Evolutionary conservation across 2,113 vertebrate genomes (phyloP), one percentile per base, ranked within the genome.

Genomic region (Opisthocomus hoazin): DNA sequence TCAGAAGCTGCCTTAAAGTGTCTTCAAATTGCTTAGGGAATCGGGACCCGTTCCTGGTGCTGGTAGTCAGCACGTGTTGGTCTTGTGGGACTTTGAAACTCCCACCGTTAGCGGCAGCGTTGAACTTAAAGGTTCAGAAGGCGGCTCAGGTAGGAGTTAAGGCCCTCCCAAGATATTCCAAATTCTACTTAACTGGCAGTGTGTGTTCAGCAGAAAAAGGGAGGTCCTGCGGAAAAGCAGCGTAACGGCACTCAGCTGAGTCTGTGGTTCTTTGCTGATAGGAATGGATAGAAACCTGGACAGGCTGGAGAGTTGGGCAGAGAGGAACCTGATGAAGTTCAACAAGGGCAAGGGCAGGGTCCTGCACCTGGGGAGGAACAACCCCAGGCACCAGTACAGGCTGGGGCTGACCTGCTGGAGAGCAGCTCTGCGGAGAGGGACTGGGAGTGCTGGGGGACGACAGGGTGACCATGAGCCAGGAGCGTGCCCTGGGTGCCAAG

Each of bases 81-180:
- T 57, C 41, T 3, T 0, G 5, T n/a, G 30, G 15, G 29, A 14
- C 58, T 36, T 41, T 53, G 46, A 48, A 18, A 54, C n/a, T 15
- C 32, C 45, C 2, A 5, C n/a, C 19, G 5, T 13, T 16, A 7
- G 8, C 4, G 14, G 7, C 2, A 15, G 13, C 0, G n/a, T 46
- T 53, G 45, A 24, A 58, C 20, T 51, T 34, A 9, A 69, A 39
- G 15, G 2, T 50, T 56, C 69, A 41, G 23, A 39, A 30, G 41
- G 50, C 5, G 15, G 36, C 11, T 57, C 3, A 39, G 29, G 21
- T 60, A 37, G 66, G 74, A 51, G 24, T 26, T 39, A 21, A 51
- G 45, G 27, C 43, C 34, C 17, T 41, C 30, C 43, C 21, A 15
- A 8, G n/a, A 24, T 3, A n/a, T 12, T 43, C 51, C 69, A 29